Percentiles rank a stretch among this genome's conserved stretches.
Evolutionary conservation across 2,888 invertebrate species (phyloP).

Genomic region (Bruchidius siliquastri): DNA sequence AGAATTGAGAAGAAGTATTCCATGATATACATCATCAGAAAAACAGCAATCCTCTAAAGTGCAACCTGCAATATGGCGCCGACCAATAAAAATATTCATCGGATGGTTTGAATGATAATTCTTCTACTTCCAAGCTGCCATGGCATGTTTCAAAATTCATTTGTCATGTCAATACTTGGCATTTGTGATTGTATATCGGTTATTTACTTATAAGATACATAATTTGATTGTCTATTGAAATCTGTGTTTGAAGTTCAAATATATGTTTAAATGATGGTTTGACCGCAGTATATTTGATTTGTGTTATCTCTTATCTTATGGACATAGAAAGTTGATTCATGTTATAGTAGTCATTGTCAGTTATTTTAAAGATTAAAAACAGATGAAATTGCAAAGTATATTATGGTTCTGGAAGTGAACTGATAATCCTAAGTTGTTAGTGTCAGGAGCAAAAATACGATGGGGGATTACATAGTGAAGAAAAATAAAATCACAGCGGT

Average conservation of each 20-base stretch:
- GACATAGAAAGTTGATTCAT: background rate
- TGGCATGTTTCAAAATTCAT: too few species aligned
- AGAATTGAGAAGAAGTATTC: too few species aligned
- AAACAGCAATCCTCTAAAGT: too few species aligned
- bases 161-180: too few species aligned
- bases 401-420: background rate
- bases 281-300: background rate
- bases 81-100: too few species aligned
- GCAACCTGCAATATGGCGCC: too few species aligned
- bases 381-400: background rate
- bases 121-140: too few species aligned
- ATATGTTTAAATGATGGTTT: background rate
- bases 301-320: background rate
- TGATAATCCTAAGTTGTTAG: background rate
- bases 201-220: background rate
- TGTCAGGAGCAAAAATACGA: too few species aligned
- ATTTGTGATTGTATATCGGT: background rate
- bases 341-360: background rate
- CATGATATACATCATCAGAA: too few species aligned
- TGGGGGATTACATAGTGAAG: background rate
- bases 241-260: background rate
- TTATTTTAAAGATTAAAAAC: too few species aligned
- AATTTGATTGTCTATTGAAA: background rate
- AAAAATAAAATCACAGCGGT: slow-evolving; percentile 31
- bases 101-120: too few species aligned